Evolutionary conservation across 1,140 invertebrate genomes (phyloP).

Genomic region (Zaprionus kolodkinae): DNA sequence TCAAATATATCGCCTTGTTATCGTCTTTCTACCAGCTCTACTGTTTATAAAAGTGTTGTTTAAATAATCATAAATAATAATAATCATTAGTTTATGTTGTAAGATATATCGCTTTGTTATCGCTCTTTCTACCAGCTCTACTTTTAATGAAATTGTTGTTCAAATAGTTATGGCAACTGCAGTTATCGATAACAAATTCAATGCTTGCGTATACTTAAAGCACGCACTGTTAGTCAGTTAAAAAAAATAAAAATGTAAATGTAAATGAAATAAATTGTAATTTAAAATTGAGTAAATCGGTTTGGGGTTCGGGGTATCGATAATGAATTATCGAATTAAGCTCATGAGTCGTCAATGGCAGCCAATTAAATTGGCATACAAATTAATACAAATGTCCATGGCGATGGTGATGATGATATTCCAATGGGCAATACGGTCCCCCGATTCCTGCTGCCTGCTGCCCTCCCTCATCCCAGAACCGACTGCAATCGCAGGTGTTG

Average conservation of each 20-base stretch:
- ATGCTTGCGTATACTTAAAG: conserved; percentile 9
- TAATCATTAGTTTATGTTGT: too few relatives aligned
- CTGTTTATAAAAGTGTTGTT: too few relatives aligned
- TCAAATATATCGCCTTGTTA: too few relatives aligned
- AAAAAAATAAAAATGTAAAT: neutral
- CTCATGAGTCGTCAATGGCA: conserved; percentile 60
- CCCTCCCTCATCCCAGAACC: conserved; percentile 10
- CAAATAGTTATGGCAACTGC: neutral
- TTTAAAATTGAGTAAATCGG: conserved; percentile 34
- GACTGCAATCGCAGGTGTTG: conserved; percentile 57
- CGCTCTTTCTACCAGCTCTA: too few relatives aligned
- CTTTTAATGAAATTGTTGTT: neutral
- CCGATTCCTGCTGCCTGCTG: neutral
- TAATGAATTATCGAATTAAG: conserved; percentile 79
- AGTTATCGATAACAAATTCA: neutral
- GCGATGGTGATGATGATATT: neutral
- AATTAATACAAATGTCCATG: conserved; percentile 73
- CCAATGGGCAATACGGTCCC: neutral
- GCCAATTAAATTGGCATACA: conserved; percentile 79
- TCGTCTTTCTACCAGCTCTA: too few relatives aligned
- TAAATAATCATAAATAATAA: neutral
- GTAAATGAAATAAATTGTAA: conserved; percentile 37
- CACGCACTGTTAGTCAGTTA: conserved; percentile 25
- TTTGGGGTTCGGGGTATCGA: conserved; percentile 27
- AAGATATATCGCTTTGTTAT: too few relatives aligned